These are phyloP conservation scores for Sciurus niger DNA, from an alignment of 2,113 vertebrate genomes.

Conservation along the genomic window DNA sequence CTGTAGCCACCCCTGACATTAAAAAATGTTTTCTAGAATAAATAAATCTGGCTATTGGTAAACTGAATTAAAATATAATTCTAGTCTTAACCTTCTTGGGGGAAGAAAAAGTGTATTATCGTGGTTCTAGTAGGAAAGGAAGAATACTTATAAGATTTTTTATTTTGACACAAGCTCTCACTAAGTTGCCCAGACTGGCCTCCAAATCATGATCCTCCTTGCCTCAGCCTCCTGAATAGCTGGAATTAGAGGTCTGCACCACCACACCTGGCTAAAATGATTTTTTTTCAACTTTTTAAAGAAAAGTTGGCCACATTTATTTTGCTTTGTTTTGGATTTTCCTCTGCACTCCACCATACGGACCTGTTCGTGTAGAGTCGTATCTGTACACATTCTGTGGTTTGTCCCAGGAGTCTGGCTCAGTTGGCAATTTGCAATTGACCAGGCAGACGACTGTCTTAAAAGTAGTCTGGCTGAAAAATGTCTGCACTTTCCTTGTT, in stretches of 20 bases:
- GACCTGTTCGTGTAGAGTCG: neutral
- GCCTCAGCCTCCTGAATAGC: neutral
- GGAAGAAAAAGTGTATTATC: neutral
- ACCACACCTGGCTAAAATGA: neutral
- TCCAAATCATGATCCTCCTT: neutral
- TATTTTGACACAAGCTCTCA: neutral
- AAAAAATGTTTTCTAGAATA: neutral
- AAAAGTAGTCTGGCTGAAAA: neutral
- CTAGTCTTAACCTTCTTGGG: neutral
- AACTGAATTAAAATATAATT: constrained; percentile 36
- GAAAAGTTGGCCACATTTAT: neutral
- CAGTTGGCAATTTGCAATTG: neutral
- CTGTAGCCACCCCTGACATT: neutral
- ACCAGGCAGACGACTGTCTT: neutral
- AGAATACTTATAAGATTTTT: neutral
- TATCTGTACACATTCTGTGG: neutral
- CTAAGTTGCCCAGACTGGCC: neutral
- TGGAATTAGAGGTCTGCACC: neutral
- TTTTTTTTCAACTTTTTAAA: neutral
- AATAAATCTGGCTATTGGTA: neutral
- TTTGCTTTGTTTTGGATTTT: neutral
- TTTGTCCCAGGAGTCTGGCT: neutral
- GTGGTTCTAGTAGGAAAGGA: neutral
- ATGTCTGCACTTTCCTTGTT: neutral
- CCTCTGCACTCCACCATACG: neutral